Evolutionary conservation across 2,113 vertebrate species (phyloP), one percentile per base, ranked within the genome.

Genomic region (Hemibagrus wyckioides): DNA sequence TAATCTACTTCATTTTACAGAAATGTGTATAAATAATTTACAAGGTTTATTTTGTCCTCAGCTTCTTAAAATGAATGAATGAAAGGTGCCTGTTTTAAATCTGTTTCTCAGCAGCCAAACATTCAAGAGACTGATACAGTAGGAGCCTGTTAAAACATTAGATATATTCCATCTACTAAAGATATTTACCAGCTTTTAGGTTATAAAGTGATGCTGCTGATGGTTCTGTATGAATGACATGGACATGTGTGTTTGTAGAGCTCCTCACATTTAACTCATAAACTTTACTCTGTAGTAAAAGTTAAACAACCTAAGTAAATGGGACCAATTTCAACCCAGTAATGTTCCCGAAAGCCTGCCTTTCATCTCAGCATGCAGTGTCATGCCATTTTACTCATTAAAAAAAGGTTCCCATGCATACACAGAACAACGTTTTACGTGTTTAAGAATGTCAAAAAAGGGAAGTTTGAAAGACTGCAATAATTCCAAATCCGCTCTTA

Each of bases 231-330:
- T 73, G 63, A 73, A 30, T 3, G 36, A 73, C 10, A 59, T 11
- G n/a, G 75, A 48, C 21, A 48, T 30, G 19, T 59, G 79, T 82
- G 67, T 14, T 25, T 82, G 17, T 59, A 44, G 44, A 48, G 23
- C 44, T 56, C 23, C 50, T 69, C 85, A 30, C 14, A 28, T 75
- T 59, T 82, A 7, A 59, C 79, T 71, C 36, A 56, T 73, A 87
- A 87, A 82, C 39, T 44, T 57, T 56, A 75, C 19, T 48, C 41
- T 61, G 82, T 21, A 59, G 73, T 87, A 85, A 87, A 81, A 85
- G 48, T 82, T 84, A 50, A 80, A 85, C 48, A 87, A 52, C 67
- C 61, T 63, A 14, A n/a, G 39, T 11, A 33, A 75, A 75, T 36
- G 61, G 54, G 19, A 81, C 83, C 44, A 59, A 63, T 82, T 83